These are phyloP conservation scores for Drosophila nikananu DNA, from an alignment of 1,140 invertebrate genomes.

Conservation along the genomic window DNA sequence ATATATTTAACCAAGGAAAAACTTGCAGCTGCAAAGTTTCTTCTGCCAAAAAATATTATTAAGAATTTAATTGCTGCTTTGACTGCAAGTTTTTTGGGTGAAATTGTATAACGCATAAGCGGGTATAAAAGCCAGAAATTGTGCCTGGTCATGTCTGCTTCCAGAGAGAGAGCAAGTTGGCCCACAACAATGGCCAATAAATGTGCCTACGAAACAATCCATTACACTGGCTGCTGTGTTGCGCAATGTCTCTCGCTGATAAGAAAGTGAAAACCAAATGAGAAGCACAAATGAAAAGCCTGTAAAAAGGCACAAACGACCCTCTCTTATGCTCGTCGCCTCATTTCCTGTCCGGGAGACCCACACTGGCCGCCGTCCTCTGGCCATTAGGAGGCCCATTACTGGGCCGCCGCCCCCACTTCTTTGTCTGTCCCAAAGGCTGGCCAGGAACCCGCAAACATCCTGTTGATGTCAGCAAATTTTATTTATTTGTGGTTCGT, in stretches of 20 bases:
- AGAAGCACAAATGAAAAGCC: slow-evolving; percentile 44
- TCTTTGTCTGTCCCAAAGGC: slow-evolving; percentile 7
- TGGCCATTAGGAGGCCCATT: slow-evolving; percentile 70
- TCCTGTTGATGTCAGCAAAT: slow-evolving; percentile 83
- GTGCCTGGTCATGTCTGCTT: slow-evolving; percentile 43
- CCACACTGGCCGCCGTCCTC: neutral
- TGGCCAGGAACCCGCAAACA: slow-evolving; percentile 73
- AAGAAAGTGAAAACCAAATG: slow-evolving; percentile 81
- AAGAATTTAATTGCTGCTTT: slow-evolving; percentile 68
- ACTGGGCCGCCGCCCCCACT: slow-evolving; percentile 23
- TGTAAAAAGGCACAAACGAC: slow-evolving; percentile 55
- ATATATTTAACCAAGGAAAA: slow-evolving; percentile 48
- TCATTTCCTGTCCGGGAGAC: slow-evolving; percentile 55
- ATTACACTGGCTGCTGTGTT: slow-evolving; percentile 61
- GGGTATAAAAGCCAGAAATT: slow-evolving; percentile 39
- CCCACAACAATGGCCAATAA: slow-evolving; percentile 55
- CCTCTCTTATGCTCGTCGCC: slow-evolving; percentile 43
- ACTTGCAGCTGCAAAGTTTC: slow-evolving; percentile 55
- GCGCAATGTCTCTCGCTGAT: slow-evolving; percentile 59
- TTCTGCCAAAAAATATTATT: slow-evolving; percentile 61
- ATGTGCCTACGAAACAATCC: slow-evolving; percentile 57
- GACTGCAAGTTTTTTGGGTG: slow-evolving; percentile 20
- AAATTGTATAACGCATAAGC: slow-evolving; percentile 44
- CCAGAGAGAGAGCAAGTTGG: neutral
- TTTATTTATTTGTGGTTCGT: slow-evolving; percentile 84